Base-by-base conservation (phyloP, 2,113 vertebrate genomes). In the Xyliphius kryptos region DNA sequence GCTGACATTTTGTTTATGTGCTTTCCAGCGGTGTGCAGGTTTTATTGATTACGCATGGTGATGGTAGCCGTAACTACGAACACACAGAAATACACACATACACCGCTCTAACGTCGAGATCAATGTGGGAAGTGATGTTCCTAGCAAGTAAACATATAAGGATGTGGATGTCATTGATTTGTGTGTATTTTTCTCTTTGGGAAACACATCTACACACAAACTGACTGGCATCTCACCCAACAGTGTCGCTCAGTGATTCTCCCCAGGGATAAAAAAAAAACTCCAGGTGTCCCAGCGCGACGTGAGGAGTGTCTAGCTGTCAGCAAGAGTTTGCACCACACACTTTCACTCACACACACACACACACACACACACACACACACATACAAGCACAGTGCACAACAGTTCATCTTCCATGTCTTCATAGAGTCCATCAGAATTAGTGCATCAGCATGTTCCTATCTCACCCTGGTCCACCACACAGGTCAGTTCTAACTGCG, bases 141-240 rank as follows among this genome's bases (percentile, higher is more conserved):
- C 26, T 32, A 32, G 26, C 26, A 32, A 32, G 26, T 32, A 32
- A 32, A 32, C 26, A 32, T 32, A 32, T 32, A 32, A 32, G 26
- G 26, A 32, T 32, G 26, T 32, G 26, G 26, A 6, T 32, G 26
- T 32, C 26, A 32, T 32, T 32, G 26, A 32, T 32, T 32, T 76
- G 73, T 71, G 66, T 80, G 77, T 74, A 74, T 77, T 74, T 60
- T 16, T 38, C 58, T 76, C 76, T 73, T 69, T 8, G 1, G 66
- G 62, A 71, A 32, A 32, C 26, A 32, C 26, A 32, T 32, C 26
- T 32, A 32, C 26, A 32, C 26, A 32, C 26, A 32, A 32, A 32
- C 26, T 32, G 26, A 32, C 26, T 32, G 26, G 26, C 26, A 32
- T 32, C 26, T 32, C 26, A 32, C 26, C 4, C 26, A 32, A 32